phyloP scores from a whole-genome alignment of 2,113 vertebrate species.

The Nesogale talazaci region DNA sequence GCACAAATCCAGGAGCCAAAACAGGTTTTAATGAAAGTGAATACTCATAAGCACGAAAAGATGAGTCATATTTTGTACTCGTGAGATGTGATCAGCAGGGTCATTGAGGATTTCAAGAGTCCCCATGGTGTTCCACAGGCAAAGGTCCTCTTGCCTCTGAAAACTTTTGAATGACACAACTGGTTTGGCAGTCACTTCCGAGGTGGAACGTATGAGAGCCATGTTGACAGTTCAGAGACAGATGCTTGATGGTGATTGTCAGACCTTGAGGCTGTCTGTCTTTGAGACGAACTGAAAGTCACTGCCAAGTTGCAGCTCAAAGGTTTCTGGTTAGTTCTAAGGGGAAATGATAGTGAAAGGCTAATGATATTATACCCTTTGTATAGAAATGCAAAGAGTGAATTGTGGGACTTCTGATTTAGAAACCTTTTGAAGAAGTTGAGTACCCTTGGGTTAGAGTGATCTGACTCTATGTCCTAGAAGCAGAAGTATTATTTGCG shows the following conservation, averaged over 20 bases:
- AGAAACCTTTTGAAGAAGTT: conserved; percentile 6
- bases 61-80: neutral
- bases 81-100: neutral
- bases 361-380: neutral
- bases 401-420: neutral
- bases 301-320: neutral
- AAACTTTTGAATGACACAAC: neutral
- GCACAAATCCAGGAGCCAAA: conserved; percentile 28
- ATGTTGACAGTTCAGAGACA: neutral
- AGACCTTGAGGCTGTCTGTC: neutral
- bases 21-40: conserved; percentile 47
- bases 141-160: neutral
- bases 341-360: neutral
- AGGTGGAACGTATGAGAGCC: neutral
- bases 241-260: neutral
- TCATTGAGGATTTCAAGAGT: neutral
- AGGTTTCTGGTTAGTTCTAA: neutral
- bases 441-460: neutral
- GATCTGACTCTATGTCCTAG: neutral
- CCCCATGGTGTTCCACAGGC: neutral
- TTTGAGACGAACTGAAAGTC: neutral
- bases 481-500: too few species aligned
- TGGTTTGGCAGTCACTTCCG: neutral
- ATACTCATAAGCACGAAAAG: neutral
- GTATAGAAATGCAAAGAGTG: neutral